Base-by-base conservation (phyloP, 1,140 invertebrate genomes). In the Globodera rostochiensis region DNA sequence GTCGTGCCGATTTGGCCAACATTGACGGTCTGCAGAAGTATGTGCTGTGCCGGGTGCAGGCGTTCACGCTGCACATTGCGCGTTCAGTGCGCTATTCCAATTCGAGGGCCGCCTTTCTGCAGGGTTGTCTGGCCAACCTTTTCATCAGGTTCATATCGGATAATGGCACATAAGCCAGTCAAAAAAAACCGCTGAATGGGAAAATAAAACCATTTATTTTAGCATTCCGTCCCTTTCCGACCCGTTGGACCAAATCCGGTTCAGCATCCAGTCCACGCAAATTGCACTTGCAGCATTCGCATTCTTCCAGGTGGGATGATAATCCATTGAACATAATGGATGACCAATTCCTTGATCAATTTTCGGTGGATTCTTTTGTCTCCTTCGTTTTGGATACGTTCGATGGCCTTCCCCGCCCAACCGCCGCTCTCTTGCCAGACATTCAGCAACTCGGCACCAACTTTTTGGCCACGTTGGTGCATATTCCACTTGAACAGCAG, bases 41-140 rank as follows among this genome's bases (percentile, higher is more conserved):
- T 47, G 77, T 86, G n/a, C 77, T 84, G 53, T 21, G 67, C 45
- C 71, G 83, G 13, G 82, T 86, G 8, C 73, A 84, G 25, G 70
- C 79, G 3, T 73, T 86, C 53, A 73, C 86, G 4, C 74, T 86
- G 15, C 74, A 74, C 66, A 79, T 86, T 57, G 70, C 69, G 49
- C 73, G 80, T 64, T 75, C 81, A 70, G 84, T 85, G 13, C 78
- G 77, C 50, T 86, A 75, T 57, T 85, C 85, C n/a, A 76, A 80
- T 6, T 75, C 85, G 13, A 73, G 86, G 70, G 57, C 85, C 7
- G 83, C 83, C 3, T 84, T 81, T 21, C 84, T 90, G 36, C 83
- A 92, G 90, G 95, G 96, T n/a, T 98, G 96, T 92, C 93, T 95
- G 74, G 96, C 96, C 0, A 98, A 95, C 91, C 94, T 94, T 90